A percentile compares a stretch with the other conserved stretches of the same genome.
Evolutionary conservation across 2,797 vertebrate genomes (phyloP).

Genomic region (Phalanger gymnotis): DNA sequence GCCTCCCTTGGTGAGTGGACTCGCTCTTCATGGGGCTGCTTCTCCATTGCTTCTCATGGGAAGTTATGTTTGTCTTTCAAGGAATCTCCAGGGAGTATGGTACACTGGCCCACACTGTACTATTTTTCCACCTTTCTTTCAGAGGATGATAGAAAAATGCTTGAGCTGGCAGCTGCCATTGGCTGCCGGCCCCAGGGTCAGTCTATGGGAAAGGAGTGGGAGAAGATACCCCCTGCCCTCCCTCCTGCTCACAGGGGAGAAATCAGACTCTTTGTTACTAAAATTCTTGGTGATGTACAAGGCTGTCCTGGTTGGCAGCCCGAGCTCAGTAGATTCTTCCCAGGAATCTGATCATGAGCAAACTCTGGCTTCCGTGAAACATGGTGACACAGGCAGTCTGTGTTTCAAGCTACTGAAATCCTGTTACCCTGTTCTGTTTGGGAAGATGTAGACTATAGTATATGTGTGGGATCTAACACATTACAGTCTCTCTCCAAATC

Average conservation of each 20-base stretch:
- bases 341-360: not conserved
- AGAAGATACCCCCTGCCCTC: not conserved
- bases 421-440: not conserved
- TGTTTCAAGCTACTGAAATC: not conserved
- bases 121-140: not conserved
- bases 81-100: constrained; percentile 2
- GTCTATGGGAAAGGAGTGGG: not conserved
- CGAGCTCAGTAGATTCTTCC: not conserved
- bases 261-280: not conserved
- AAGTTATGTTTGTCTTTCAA: not conserved
- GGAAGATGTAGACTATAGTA: not conserved
- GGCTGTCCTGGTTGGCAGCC: not conserved
- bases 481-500: not conserved
- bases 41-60: not conserved
- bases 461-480: not conserved
- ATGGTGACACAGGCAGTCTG: not conserved
- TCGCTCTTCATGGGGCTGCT: not conserved
- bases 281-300: not conserved
- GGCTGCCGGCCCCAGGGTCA: not conserved
- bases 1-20: not conserved
- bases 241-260: not conserved
- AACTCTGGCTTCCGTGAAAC: not conserved
- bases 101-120: not conserved
- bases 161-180: not conserved
- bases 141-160: not conserved